Evolutionary conservation across 2,888 invertebrate genomes (phyloP), one percentile per base, ranked within the genome.

Genomic region (Watsonalla cultraria): DNA sequence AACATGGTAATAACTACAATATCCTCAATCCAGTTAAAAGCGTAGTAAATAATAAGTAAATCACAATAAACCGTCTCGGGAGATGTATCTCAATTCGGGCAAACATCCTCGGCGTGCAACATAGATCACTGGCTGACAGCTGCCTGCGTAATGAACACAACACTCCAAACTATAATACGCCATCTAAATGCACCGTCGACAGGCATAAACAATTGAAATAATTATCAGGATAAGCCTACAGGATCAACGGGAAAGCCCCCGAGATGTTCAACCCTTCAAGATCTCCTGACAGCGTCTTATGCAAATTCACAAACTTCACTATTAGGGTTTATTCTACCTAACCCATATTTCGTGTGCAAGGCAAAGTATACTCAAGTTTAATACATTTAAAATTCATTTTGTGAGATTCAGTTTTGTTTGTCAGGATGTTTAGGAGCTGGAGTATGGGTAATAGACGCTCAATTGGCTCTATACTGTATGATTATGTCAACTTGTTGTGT

Each of bases 201-300:
- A 87, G 82, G 88, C 88, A 89, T 88, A 89, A 90, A 90, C 90
- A 90, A 89, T 90, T 89, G 89, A 90, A 90, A 90, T 90, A 90
- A 90, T 90, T 90, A 90, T 90, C 89, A 82, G 88, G 87, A 87
- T 90, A 90, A 90, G 84, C 86, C 80, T 71, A 74, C 77, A 69
- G 87, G 89, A 89, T 89, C 86, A 86, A 68, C 76, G 57, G 72
- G 76, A 82, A 84, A 84, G 82, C 88, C 89, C 90, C 84, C 74
- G 87, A 86, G 89, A 84, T 84, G 84, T 80, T 78, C 49, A 88
- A 89, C 90, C 90, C 90, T 89, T 90, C 86, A 81, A 80, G 73
- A 76, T 70, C 49, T 49, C 37, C 81, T 86, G 89, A 86, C 90
- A 88, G 81, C 83, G 79, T 86, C 90, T 89, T 90, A 90, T 90